These are phyloP conservation scores for Lacerta bilineata DNA, from an alignment of 2,797 vertebrate species.

Conservation along the genomic window DNA sequence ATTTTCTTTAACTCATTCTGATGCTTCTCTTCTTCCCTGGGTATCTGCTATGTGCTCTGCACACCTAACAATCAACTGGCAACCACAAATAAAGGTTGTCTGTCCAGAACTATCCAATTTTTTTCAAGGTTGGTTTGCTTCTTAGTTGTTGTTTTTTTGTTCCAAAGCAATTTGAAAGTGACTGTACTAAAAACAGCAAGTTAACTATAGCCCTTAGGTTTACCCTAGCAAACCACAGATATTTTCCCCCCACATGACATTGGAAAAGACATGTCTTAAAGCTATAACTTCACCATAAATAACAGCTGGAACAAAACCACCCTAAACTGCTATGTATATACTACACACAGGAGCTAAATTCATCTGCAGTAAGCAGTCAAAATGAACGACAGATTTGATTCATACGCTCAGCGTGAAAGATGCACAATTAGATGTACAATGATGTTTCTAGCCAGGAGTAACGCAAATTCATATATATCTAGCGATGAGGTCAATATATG, in stretches of 20 bases:
- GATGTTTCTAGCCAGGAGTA: rapidly evolving
- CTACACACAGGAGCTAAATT: not conserved
- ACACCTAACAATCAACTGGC: not conserved
- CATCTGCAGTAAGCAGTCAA: not conserved
- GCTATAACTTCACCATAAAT: constrained; percentile 15
- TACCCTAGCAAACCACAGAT: not conserved
- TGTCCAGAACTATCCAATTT: not conserved
- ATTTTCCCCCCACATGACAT: constrained; percentile 28
- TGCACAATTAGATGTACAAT: constrained; percentile 25
- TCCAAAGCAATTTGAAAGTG: not conserved
- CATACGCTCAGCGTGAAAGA: constrained; percentile 16
- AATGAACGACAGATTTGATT: constrained; percentile 6
- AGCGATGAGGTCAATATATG: not conserved
- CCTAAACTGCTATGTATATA: not conserved
- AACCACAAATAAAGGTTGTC: not conserved
- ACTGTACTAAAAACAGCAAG: not conserved
- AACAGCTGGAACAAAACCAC: constrained; percentile 34
- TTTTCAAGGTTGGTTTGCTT: not conserved
- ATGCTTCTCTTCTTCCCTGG: not conserved
- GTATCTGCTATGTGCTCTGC: too few species aligned
- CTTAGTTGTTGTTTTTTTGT: not conserved
- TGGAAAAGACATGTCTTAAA: constrained; percentile 27
- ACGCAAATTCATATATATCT: constrained; percentile 20
- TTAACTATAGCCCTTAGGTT: constrained; percentile 30
- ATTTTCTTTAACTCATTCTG: not conserved